Conservation (phyloP, 1,140 invertebrate species). For the Monochamus saltuarius region DNA sequence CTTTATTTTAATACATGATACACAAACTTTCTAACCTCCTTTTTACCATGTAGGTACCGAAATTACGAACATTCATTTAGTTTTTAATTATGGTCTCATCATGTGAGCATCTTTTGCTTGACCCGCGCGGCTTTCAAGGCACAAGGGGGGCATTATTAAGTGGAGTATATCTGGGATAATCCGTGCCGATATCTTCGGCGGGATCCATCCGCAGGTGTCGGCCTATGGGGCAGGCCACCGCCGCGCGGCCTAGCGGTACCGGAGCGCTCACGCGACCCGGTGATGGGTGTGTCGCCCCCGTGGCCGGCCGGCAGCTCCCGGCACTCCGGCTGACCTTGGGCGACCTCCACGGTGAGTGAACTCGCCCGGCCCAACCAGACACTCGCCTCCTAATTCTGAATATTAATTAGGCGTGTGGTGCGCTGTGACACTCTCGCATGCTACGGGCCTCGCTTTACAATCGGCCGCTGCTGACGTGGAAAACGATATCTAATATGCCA, state of each 20-base stretch:
- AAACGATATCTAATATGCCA: no score
- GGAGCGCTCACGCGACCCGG: background rate
- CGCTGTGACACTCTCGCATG: background rate
- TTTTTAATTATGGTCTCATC: no score
- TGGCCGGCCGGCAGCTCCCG: background rate
- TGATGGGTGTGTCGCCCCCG: conserved; percentile 5
- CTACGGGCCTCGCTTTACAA: background rate
- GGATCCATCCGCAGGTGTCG: background rate
- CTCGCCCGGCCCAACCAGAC: conserved; percentile 1
- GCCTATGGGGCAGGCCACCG: no score
- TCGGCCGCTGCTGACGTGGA: background rate
- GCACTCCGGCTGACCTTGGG: background rate
- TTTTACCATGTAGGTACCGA: no score
- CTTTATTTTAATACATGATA: no score
- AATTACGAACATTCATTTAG: no score
- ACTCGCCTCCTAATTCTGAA: conserved; percentile 7
- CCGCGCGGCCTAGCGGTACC: background rate
- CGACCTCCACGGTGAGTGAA: background rate
- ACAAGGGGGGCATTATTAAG: no score
- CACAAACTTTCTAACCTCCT: no score
- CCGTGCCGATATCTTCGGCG: no score
- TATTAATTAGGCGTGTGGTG: background rate
- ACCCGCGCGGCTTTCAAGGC: no score
- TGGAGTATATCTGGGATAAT: no score
- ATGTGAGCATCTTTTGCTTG: no score